A percentile compares a stretch with the other conserved stretches of the same genome.
phyloP scores from a whole-genome alignment of 2,113 vertebrate species.

The Geococcyx californianus region DNA sequence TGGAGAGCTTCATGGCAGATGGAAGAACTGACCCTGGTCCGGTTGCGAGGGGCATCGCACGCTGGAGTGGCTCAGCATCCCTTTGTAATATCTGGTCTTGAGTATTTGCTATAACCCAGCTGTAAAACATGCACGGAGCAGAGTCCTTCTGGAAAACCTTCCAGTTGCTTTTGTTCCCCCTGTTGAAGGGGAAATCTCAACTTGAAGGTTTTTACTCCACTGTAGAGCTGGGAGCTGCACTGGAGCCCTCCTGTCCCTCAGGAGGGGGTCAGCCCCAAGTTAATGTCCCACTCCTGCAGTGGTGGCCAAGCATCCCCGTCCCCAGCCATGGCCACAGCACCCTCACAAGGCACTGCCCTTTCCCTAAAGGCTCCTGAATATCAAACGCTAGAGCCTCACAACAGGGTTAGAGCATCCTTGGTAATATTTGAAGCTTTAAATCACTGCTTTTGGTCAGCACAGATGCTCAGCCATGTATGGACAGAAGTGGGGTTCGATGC shows the following conservation, averaged over 20 bases:
- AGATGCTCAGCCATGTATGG: neutral
- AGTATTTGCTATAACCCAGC: neutral
- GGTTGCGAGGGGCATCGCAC: neutral
- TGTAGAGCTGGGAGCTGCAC: neutral
- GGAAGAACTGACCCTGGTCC: neutral
- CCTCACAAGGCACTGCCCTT: neutral
- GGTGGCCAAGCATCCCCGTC: neutral
- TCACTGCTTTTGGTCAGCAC: neutral
- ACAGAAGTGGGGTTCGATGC: neutral
- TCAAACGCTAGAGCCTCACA: neutral
- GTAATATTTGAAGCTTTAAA: constrained; percentile 46
- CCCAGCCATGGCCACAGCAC: rapidly evolving
- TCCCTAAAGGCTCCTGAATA: neutral
- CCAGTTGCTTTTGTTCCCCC: neutral
- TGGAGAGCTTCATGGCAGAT: too few relatives aligned
- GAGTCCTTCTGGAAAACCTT: neutral
- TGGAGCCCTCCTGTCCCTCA: neutral
- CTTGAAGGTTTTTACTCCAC: neutral
- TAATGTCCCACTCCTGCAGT: neutral
- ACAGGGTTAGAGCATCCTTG: neutral
- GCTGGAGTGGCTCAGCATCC: rapidly evolving
- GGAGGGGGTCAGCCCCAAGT: neutral
- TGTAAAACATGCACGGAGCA: neutral
- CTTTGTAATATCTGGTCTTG: rapidly evolving
- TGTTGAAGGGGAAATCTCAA: rapidly evolving